Conservation (phyloP, 2,888 invertebrate genomes). For the Mythimna lalbum region DNA sequence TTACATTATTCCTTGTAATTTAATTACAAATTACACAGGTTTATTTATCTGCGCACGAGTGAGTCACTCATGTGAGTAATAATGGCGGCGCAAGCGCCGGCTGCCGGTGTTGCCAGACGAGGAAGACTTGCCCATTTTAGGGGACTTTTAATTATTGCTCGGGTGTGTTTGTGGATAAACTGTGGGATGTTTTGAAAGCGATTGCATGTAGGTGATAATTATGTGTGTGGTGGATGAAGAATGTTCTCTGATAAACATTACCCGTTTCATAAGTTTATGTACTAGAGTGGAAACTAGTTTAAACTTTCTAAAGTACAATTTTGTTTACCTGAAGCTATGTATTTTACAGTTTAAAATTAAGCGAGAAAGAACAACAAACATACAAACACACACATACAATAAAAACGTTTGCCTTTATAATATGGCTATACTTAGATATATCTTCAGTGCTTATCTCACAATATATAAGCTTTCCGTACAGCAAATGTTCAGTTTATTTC, state of each 20-base stretch:
- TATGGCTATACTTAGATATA: not conserved
- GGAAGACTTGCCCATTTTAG: conserved; percentile 60
- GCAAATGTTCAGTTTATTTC: no score
- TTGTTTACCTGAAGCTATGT: not conserved
- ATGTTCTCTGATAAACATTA: conserved; percentile 11
- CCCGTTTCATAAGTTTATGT: not conserved
- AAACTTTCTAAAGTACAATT: not conserved
- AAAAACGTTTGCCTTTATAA: no score
- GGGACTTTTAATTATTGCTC: conserved; percentile 61
- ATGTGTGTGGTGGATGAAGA: conserved; percentile 4
- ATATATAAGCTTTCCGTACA: not conserved
- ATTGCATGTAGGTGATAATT: conserved; percentile 43
- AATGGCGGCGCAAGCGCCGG: conserved; percentile 61
- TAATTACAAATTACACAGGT: conserved; percentile 78
- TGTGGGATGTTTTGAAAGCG: conserved; percentile 35
- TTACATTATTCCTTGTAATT: conserved; percentile 80
- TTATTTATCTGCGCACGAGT: conserved; percentile 74
- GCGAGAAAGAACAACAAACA: no score
- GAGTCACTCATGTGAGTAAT: conserved; percentile 84
- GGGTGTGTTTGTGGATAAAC: conserved; percentile 61
- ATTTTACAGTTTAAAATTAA: not conserved
- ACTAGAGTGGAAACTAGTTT: not conserved
- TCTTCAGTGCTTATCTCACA: not conserved
- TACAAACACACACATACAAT: no score
- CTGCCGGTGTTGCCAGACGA: conserved; percentile 56